A percentile compares a stretch with the other conserved stretches of the same genome.
Conservation (phyloP, 1,140 invertebrate species). For the Zaprionus africanus region DNA sequence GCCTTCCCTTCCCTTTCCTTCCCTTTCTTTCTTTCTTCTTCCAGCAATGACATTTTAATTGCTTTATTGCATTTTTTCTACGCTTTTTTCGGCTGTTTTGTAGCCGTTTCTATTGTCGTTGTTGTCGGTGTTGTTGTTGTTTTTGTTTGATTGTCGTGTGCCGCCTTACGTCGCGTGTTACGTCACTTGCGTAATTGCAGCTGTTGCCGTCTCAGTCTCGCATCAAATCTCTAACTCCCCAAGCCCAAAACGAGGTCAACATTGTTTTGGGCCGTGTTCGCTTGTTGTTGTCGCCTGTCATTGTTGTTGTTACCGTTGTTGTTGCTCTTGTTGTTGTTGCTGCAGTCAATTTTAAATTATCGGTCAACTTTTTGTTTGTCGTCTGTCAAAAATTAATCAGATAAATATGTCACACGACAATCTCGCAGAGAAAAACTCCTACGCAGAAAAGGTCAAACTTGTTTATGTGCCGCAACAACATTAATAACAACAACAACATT, state of each 20-base stretch:
- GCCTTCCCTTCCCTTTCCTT: slow-evolving; percentile 15
- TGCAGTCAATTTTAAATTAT: slow-evolving; percentile 76
- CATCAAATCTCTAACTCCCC: slow-evolving; percentile 43
- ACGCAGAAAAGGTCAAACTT: slow-evolving; percentile 68
- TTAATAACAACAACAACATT: slow-evolving; percentile 11
- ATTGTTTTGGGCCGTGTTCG: slow-evolving; percentile 65
- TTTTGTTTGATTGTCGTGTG: slow-evolving; percentile 50
- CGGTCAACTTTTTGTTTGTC: slow-evolving; percentile 73
- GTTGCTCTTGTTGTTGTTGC: slow-evolving; percentile 43
- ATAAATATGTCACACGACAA: slow-evolving; percentile 65
- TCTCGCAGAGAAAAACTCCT: slow-evolving; percentile 36
- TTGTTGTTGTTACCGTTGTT: slow-evolving; percentile 29
- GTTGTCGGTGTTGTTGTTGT: slow-evolving; percentile 54
- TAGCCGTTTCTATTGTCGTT: slow-evolving; percentile 45
- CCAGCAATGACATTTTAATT: slow-evolving; percentile 81
- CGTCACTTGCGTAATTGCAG: slow-evolving; percentile 79
- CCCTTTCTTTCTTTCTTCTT: slow-evolving; percentile 1
- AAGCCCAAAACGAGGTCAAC: slow-evolving; percentile 66
- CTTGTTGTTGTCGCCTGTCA: slow-evolving; percentile 15
- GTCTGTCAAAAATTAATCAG: slow-evolving; percentile 78
- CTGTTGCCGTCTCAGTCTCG: slow-evolving; percentile 27
- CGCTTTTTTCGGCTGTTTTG: slow-evolving; percentile 23
- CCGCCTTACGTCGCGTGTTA: slow-evolving; percentile 67
- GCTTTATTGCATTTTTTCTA: slow-evolving; percentile 69
- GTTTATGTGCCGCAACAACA: slow-evolving; percentile 32